Conservation (phyloP, 2,888 invertebrate genomes). For the Andrena haemorrhoa region DNA sequence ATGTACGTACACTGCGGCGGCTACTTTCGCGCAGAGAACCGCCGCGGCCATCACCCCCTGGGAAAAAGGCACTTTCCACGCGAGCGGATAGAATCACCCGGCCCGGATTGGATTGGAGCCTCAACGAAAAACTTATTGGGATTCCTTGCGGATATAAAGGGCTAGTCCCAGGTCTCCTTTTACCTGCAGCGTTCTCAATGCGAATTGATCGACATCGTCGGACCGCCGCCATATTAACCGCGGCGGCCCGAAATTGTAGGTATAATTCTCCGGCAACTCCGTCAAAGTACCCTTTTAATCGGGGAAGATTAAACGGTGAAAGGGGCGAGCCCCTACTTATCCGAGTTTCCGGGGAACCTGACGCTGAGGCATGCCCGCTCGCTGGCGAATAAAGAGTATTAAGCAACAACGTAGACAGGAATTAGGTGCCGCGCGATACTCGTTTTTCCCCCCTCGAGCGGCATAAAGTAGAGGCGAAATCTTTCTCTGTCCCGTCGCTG, state of each 20-base stretch:
- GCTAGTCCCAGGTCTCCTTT: constrained; percentile 45
- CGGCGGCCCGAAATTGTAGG: constrained; percentile 43
- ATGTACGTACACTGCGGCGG: constrained; percentile 25
- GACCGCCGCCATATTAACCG: constrained; percentile 47
- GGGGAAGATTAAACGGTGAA: constrained; percentile 34
- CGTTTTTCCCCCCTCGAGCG: not conserved
- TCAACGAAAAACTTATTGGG: constrained; percentile 73
- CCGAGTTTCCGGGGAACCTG: constrained; percentile 6
- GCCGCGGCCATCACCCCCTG: constrained; percentile 58
- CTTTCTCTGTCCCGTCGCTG: constrained; percentile 7
- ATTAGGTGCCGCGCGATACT: not conserved
- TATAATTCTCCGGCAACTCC: constrained; percentile 27
- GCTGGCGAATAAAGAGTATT: constrained; percentile 13
- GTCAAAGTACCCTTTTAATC: constrained; percentile 7
- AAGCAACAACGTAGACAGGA: constrained; percentile 21
- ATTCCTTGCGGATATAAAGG: constrained; percentile 70
- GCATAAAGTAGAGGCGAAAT: constrained; percentile 16
- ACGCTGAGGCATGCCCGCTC: not conserved
- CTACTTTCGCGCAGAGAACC: constrained; percentile 52
- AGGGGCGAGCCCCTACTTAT: not conserved
- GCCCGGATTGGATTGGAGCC: constrained; percentile 71
- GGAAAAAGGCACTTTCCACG: constrained; percentile 71
- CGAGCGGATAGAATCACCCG: constrained; percentile 68
- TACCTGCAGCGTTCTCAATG: constrained; percentile 30
- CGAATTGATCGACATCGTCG: constrained; percentile 61